Evolutionary conservation across 2,113 vertebrate genomes (phyloP), one percentile per base, ranked within the genome.

Genomic region (Brachyistius frenatus): DNA sequence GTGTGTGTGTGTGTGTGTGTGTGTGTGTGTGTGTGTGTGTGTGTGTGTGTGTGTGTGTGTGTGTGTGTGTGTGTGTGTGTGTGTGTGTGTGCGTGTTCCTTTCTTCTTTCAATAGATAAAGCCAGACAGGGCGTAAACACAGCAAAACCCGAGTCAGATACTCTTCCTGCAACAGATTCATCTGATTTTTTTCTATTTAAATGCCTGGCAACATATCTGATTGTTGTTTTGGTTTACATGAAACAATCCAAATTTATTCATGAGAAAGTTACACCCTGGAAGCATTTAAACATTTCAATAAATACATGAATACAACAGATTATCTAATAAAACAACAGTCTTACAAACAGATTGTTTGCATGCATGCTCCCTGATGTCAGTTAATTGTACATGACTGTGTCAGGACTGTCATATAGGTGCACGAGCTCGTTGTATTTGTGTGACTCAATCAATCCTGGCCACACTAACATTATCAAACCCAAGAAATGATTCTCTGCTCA

Each of bases 51-150:
- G 35, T 2, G 46, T 9, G 46, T 49, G 13, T 23, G 49, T 52
- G 49, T 2, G 50, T 64, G 14, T 73, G 46, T 81, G 16, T 41
- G 4, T 71, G 49, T 70, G 14, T 56, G 41, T 37, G 5, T 46
- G 7, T 5, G 15, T 52, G 15, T 52, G 16, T 50, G 6, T 37
- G n/a, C n/a, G n/a, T n/a, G n/a, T 41, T 14, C 37, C 23, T 81
- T 76, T 79, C 76, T 60, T 50, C 69, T 85, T 60, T 47, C 55
- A 32, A 14, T 1, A 76, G 69, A 88, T 82, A 52, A 84, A 89
- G 88, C 81, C 69, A 49, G 70, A 72, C n/a, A 63, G 65, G 58
- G n/a, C 47, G 77, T 77, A 67, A 68, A 80, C 78, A 80, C 67
- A 74, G 76, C 57, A 53, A 58, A 78, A 78, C 49, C 49, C n/a